Evolutionary conservation across 1,140 invertebrate species (phyloP).

Genomic region (Drosophila paulistorum): DNA sequence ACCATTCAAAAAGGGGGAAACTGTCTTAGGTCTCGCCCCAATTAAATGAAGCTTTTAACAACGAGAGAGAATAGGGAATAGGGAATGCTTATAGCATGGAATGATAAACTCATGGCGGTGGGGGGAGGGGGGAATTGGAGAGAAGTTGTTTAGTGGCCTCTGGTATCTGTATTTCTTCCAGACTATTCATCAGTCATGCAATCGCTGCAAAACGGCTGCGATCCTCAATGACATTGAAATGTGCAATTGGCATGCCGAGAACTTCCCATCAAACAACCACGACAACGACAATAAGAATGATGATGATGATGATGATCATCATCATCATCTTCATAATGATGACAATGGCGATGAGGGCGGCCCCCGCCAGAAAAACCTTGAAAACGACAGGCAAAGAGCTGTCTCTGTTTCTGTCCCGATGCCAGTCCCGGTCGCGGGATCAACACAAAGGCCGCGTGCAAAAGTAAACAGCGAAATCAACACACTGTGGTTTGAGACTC

Average conservation of each 20-base stretch:
- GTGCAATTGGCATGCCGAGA: conserved; percentile 70
- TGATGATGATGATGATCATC: neutral
- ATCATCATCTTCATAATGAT: neutral
- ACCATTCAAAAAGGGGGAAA: conserved; percentile 5
- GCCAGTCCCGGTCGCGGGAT: conserved; percentile 50
- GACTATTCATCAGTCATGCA: conserved; percentile 61
- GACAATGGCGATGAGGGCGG: conserved; percentile 24
- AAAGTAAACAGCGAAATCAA: conserved; percentile 65
- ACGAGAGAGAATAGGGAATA: neutral
- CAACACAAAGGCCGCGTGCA: conserved; percentile 71
- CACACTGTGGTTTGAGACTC: conserved; percentile 25
- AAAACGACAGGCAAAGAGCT: conserved; percentile 55
- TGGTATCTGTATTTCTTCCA: neutral
- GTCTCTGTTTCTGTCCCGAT: conserved; percentile 23
- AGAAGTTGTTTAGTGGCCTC: conserved; percentile 6
- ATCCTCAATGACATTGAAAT: conserved; percentile 79
- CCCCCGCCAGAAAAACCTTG: conserved; percentile 57
- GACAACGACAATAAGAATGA: conserved; percentile 14
- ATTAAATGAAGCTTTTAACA: conserved; percentile 37
- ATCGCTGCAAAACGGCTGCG: conserved; percentile 51
- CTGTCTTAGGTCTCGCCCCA: conserved; percentile 52
- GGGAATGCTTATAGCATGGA: neutral
- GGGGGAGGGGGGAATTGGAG: neutral
- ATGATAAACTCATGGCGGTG: neutral
- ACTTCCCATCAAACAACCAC: conserved; percentile 35